Conservation (phyloP, 2,113 vertebrate species). For the Sakesphorus luctuosus region DNA sequence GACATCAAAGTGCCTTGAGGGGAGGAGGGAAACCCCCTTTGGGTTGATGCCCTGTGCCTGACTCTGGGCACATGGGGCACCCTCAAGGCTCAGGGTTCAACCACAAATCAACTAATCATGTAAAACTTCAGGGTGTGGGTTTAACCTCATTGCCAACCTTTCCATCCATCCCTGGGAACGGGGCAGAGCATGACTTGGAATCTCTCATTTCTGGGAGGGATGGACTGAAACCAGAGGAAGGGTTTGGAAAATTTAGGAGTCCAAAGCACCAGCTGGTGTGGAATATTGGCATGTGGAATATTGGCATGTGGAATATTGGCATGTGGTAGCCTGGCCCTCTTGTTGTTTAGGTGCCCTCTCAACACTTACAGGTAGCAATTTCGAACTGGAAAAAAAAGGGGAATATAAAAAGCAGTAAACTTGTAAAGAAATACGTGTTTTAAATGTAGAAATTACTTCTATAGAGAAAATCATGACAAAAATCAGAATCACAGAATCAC, state of each 20-base stretch:
- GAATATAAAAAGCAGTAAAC: not conserved
- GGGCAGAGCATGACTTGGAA: not conserved
- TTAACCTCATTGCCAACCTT: not conserved
- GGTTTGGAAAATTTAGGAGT: not conserved
- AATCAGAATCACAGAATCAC: not conserved
- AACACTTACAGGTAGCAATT: not conserved
- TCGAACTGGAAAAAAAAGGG: not conserved
- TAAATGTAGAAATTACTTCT: not conserved
- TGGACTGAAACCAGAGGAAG: not conserved
- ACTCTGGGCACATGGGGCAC: not conserved
- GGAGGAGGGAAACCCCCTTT: not conserved
- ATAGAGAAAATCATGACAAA: not conserved
- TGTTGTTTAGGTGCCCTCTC: not conserved
- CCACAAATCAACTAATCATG: rapidly evolving
- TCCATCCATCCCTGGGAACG: rapidly evolving
- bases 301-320: not conserved
- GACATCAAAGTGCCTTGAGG: rapidly evolving
- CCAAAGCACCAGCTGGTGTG: not conserved
- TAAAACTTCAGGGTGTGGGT: not conserved
- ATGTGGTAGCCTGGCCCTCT: not conserved
- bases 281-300: not conserved
- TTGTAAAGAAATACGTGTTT: not conserved
- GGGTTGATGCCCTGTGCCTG: not conserved
- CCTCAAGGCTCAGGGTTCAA: not conserved
- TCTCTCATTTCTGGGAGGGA: not conserved